phyloP scores from a whole-genome alignment of 1,140 invertebrate genomes.

The Leptopilina boulardi region DNA sequence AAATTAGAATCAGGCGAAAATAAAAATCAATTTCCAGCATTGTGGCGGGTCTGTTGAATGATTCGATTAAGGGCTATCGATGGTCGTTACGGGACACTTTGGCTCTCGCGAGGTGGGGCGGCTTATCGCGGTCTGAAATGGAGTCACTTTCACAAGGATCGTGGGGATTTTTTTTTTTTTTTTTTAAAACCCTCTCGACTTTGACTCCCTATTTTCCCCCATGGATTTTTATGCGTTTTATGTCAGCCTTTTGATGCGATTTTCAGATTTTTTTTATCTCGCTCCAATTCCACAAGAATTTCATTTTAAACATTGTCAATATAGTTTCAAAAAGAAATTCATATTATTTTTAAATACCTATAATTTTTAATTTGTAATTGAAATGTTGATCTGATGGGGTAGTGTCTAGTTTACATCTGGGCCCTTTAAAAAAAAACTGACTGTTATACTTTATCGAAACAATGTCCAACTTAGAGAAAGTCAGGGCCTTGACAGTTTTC shows the following conservation, averaged over 20 bases:
- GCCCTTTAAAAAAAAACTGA: no score
- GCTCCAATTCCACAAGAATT: conserved; percentile 19
- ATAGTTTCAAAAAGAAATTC: no score
- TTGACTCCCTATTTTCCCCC: conserved; percentile 48
- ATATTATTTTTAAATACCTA: no score
- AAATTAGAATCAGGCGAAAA: conserved; percentile 74
- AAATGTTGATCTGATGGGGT: no score
- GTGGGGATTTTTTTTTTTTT: conserved; percentile 52
- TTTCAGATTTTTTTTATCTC: conserved; percentile 6
- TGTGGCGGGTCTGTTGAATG: conserved; percentile 63
- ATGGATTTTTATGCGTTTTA: conserved; percentile 50
- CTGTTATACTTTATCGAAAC: no score
- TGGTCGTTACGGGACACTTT: conserved; percentile 68
- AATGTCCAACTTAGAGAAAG: no score
- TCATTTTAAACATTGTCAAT: conserved; percentile 19
- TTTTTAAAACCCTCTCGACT: conserved; percentile 49
- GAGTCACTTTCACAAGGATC: conserved; percentile 54
- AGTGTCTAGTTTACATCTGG: no score
- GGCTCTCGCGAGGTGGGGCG: conserved; percentile 45
- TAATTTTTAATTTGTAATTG: no score
- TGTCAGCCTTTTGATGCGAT: background rate
- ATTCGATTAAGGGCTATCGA: conserved; percentile 74
- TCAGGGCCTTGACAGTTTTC: no score
- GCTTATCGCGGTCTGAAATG: conserved; percentile 73
- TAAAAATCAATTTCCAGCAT: conserved; percentile 76